A percentile compares a stretch with the other conserved stretches of the same genome.
These are phyloP conservation scores for Rotaria magnacalcarata DNA, from an alignment of 2,888 invertebrate species.

Conservation along the genomic window DNA sequence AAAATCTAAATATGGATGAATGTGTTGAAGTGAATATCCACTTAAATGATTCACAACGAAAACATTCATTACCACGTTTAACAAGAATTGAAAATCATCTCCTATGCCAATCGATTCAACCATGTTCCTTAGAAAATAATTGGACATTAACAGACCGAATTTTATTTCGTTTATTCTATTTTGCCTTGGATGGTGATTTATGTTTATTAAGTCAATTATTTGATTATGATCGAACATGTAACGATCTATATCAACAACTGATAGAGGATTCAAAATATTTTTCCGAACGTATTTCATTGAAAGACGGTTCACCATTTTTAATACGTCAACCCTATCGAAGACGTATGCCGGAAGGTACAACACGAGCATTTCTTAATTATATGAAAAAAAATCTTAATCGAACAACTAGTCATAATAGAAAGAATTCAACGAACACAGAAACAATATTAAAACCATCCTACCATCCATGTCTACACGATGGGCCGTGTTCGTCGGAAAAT, in stretches of 20 bases:
- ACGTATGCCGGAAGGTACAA: not conserved
- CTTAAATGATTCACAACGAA: not conserved
- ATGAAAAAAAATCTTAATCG: not conserved
- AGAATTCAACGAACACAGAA: not conserved
- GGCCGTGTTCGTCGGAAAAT: conserved; percentile 69
- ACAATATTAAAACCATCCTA: conserved; percentile 14
- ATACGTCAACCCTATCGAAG: not conserved
- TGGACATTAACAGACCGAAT: not conserved
- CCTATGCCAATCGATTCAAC: not conserved
- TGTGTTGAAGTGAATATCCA: not conserved
- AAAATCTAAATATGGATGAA: not conserved
- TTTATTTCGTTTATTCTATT: conserved; percentile 22
- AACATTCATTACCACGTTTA: not conserved
- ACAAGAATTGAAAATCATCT: not conserved
- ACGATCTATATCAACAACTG: not conserved
- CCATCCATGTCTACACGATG: conserved; percentile 84
- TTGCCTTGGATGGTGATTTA: not conserved
- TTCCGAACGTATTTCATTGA: not conserved
- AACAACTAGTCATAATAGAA: not conserved
- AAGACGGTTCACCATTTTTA: not conserved
- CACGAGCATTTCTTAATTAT: not conserved
- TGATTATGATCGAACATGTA: not conserved
- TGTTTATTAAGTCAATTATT: not conserved
- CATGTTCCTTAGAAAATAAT: not conserved
- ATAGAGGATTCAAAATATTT: not conserved